Evolutionary conservation across 1,140 invertebrate species (phyloP), one percentile per base, ranked within the genome.

Genomic region (Brachystomella parvula): DNA sequence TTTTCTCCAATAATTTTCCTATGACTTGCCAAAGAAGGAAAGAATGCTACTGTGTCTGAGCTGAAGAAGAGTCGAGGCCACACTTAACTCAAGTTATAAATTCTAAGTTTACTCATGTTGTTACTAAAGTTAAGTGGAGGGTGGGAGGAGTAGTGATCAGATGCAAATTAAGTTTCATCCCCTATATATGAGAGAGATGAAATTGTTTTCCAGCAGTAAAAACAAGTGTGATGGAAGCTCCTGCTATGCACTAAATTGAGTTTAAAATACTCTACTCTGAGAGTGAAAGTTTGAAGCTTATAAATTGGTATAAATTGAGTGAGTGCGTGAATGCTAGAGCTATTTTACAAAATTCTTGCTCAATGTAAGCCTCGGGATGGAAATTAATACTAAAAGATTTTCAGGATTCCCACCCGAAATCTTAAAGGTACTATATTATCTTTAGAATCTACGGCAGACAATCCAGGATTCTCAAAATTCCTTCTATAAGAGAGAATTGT

Each of bases 141-240:
- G 6, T 53, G 49, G 49, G 24, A 24, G 6, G 24, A 53, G 49
- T 19, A 24, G n/a, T n/a, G 49, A 53, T 9, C 3, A 53, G 49
- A 53, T 53, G 49, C 49, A 53, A 53, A 53, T 53, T 53, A 19
- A 53, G 24, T 53, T 53, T 53, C 3, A 60, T 53, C 24, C 24
- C 49, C 21, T 19, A 6, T 9, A 19, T 53, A n/a, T n/a, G n/a
- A n/a, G 15, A 19, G 12, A 12, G 12, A 17, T 24, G 15, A 53
- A 26, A 53, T 53, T 53, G 12, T 12, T 15, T 26, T 53, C 24
- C n/a, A n/a, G n/a, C n/a, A n/a, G n/a, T n/a, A n/a, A n/a, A n/a
- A n/a, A n/a, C n/a, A n/a, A n/a, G n/a, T n/a, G n/a, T n/a, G n/a
- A n/a, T n/a, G n/a, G n/a, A n/a, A 24, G 49, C 39, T 44, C n/a